Conservation (phyloP, 2,113 vertebrate genomes). For the Benthochromis sp. region DNA sequence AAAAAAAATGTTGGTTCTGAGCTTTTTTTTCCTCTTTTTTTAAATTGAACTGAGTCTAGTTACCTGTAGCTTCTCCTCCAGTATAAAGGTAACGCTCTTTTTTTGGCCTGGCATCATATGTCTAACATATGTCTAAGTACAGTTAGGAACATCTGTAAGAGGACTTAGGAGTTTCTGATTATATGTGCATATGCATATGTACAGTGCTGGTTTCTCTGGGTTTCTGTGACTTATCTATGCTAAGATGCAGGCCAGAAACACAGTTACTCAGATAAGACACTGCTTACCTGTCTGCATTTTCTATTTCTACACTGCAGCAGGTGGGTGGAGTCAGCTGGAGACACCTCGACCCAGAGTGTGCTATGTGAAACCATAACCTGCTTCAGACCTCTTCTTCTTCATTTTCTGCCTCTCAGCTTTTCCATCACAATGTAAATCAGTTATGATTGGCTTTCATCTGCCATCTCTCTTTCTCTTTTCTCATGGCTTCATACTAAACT, state of each 20-base stretch:
- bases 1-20: background rate
- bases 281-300: background rate
- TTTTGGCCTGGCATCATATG: background rate
- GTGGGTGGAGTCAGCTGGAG: background rate
- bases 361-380: background rate
- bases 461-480: background rate
- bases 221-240: background rate
- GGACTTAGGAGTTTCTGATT: background rate
- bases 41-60: background rate
- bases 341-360: background rate
- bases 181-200: background rate
- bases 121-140: background rate
- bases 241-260: background rate
- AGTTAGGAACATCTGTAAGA: background rate
- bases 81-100: accelerated
- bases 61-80: background rate
- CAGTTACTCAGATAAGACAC: background rate
- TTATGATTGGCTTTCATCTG: background rate
- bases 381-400: background rate
- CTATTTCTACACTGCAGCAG: background rate
- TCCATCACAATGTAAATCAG: background rate
- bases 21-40: background rate
- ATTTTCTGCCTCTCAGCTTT: background rate
- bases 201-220: background rate
- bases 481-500: background rate